These are phyloP conservation scores for Acanthurus tractus DNA, from an alignment of 2,797 vertebrate genomes.

Conservation along the genomic window DNA sequence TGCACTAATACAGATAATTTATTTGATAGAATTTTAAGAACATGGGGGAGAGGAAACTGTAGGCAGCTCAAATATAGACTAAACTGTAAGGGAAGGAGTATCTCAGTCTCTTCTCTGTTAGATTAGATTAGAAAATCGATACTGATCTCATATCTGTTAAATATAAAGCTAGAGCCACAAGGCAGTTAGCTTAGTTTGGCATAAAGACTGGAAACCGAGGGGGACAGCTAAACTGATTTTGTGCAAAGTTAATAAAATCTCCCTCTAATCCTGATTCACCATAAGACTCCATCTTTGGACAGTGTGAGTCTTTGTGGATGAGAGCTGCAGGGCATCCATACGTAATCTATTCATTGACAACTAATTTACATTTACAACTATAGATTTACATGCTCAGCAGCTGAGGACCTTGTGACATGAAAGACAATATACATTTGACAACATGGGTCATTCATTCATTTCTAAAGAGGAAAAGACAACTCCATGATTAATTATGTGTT, in stretches of 20 bases:
- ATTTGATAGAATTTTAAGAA: background rate
- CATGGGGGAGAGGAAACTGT: background rate
- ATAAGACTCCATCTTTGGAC: background rate
- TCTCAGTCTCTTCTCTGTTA: background rate
- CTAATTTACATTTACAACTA: constrained; percentile 49
- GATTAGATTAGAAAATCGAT: background rate
- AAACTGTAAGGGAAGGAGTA: background rate
- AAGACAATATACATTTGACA: constrained; percentile 21
- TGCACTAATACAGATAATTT: background rate
- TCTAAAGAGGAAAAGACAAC: constrained; percentile 9
- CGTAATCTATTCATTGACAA: constrained; percentile 50
- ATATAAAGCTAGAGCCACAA: background rate
- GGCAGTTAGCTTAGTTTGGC: background rate
- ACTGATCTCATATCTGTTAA: background rate
- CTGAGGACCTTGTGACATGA: constrained; percentile 15
- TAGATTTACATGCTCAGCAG: constrained; percentile 38
- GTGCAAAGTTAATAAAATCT: background rate
- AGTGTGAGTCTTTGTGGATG: constrained; percentile 20
- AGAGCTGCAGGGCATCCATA: constrained; percentile 26
- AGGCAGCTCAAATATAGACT: too few species aligned
- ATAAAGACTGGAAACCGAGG: background rate
- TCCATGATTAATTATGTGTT: background rate
- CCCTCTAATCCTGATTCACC: constrained; percentile 20
- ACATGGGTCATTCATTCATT: constrained; percentile 15
- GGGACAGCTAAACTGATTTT: background rate